Base-by-base conservation (phyloP, 2,888 invertebrate genomes). In the Seladonia tumulorum region DNA sequence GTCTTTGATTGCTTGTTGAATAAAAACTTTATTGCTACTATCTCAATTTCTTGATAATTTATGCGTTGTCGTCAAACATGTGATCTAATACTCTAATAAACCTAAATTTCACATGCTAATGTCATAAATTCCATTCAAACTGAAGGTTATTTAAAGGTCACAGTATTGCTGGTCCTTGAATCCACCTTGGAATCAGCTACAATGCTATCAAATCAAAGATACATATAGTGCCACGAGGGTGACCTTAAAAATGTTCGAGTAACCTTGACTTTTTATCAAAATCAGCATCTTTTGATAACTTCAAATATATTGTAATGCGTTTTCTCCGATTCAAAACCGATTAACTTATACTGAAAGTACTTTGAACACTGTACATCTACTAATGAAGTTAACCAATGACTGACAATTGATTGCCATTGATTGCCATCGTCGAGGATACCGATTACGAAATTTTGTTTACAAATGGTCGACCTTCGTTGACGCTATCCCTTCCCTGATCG, bases 401-500 rank as follows among this genome's bases (percentile, higher is more conserved):
- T n/a, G n/a, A n/a, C 57, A 57, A 57, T 57, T 49, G 47, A 14
- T 39, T 76, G 16, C 57, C 35, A 57, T 57, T 49, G 47, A 14
- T 39, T 76, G 16, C 57, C 35, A 74, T 83, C 78, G 29, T 73
- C 75, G 22, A 79, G 75, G 82, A 86, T 85, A 87, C 78, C 75
- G 39, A 78, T 42, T 76, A 63, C 10, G n/a, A 45, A 88, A 85
- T 82, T 85, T 92, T 93, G 90, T 94, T 94, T 93, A 93, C 92
- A 93, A 93, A 93, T 93, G 93, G 93, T 86, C 73, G 89, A 79
- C 82, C 42, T 82, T 82, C 25, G 0, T 12, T 42, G 14, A 66
- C 22, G 18, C 7, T 42, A 47, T 25, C 42, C 10, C 16, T 42
- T 78, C 73, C 35, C 16, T 25, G 60, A 45, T 60, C 12, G 14